Base-by-base conservation (phyloP, 2,888 invertebrate species). In the Glaucopsyche alexis region DNA sequence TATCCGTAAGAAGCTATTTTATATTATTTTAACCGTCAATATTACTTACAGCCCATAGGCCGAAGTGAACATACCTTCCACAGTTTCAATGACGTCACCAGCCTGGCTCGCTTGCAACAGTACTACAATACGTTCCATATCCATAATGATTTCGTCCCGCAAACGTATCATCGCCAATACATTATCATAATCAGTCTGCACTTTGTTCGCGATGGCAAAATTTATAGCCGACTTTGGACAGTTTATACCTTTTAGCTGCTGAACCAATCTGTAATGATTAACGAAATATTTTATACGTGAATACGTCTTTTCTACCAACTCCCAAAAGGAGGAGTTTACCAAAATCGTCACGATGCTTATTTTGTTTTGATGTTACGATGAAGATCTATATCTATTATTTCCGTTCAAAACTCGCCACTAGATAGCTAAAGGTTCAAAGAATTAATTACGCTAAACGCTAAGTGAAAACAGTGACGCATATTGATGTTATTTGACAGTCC, bases 171-270 rank as follows among this genome's bases (percentile, higher is more conserved):
- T 95, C 0, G 96, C 96, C 79, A 96, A 95, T 50, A 97, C 96
- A 14, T 96, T 96, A 82, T 97, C 97, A 80, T 96, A 96, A 11
- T 97, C 97, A 82, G 96, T 95, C 49, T 95, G 95, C 72, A 97
- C 96, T 85, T 97, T 97, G 77, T 95, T 96, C 0, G 95, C 94
- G 0, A 96, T 94, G 77, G 95, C 95, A 72, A 95, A 95, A 75
- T 84, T 87, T 50, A 88, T 74, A 16, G 91, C 89, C 0, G 85
- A 87, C 74, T 87, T 90, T 0, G 85, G 81, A 85, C 91, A 94
- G 42, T 96, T 96, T 47, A 96, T 95, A 78, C 97, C 96, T 83
- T 97, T 97, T 73, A 96, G 93, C 84, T 96, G 96, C 85, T 97
- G 97, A 7, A 97, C 94, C 80, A 97, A 88, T 83, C 97, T 97